These are phyloP conservation scores for Ancistrus triradiatus DNA, from an alignment of 2,113 vertebrate species.

Conservation along the genomic window DNA sequence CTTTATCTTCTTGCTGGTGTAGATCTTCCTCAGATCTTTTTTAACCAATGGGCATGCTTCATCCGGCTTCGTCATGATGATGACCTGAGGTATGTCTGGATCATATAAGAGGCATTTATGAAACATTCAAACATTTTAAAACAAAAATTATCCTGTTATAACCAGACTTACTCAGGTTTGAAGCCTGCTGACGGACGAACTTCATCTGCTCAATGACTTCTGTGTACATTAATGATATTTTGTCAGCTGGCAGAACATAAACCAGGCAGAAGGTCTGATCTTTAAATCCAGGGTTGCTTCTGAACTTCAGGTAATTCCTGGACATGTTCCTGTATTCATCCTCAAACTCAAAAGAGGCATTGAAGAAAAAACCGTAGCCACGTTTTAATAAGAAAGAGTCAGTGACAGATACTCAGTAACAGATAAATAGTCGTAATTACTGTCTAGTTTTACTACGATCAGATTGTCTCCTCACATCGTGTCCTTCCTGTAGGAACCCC, in stretches of 20 bases:
- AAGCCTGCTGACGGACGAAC: neutral
- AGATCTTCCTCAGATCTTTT: neutral
- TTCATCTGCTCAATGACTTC: conserved; percentile 1
- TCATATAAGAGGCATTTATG: neutral
- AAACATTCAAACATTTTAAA: neutral
- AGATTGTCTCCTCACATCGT: conserved; percentile 2
- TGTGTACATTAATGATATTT: neutral
- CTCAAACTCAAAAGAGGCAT: too few species aligned
- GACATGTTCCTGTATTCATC: too few species aligned
- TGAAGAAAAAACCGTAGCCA: neutral
- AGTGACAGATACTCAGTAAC: neutral
- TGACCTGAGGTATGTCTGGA: conserved; percentile 23
- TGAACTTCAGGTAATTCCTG: neutral
- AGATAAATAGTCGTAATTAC: too few species aligned
- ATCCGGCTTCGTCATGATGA: conserved; percentile 1
- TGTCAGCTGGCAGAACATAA: conserved; percentile 8
- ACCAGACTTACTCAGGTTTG: neutral
- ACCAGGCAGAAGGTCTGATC: conserved; percentile 31
- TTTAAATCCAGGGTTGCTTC: neutral
- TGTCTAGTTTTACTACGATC: too few species aligned
- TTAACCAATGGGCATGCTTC: neutral
- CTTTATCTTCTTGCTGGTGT: conserved; percentile 25
- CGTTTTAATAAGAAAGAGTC: neutral
- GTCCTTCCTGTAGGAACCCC: conserved; percentile 6
- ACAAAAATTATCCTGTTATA: too few species aligned